Conservation (phyloP, 2,113 vertebrate genomes). For the Callipepla californica region DNA sequence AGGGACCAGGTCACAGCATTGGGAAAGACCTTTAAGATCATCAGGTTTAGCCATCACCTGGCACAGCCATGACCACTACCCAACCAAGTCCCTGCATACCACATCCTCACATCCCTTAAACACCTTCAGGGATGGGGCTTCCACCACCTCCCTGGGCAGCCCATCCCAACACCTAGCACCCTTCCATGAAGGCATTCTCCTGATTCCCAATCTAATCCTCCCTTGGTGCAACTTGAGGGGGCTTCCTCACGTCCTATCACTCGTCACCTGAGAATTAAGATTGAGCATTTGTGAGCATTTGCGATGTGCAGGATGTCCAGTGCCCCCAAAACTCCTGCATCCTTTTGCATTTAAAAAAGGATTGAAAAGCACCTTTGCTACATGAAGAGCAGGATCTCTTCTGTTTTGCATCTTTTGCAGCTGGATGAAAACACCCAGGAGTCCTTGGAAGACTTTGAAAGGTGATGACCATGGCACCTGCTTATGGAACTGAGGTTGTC, state of each 20-base stretch:
- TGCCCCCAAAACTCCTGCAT: not conserved
- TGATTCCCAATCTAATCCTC: too few species aligned
- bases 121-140: too few species aligned
- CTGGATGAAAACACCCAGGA: not conserved
- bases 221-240: too few species aligned
- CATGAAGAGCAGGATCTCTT: too few species aligned
- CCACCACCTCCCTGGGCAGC: too few species aligned
- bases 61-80: not conserved
- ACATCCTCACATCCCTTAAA: too few species aligned
- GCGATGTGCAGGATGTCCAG: fast-evolving
- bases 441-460: not conserved
- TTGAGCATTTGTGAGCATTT: not conserved
- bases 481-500: not conserved
- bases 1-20: not conserved
- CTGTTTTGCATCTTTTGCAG: not conserved
- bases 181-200: too few species aligned
- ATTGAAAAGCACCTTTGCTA: too few species aligned
- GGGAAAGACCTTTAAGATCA: not conserved
- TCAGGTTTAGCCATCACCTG: not conserved
- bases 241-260: not conserved
- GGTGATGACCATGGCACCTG: not conserved
- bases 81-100: too few species aligned
- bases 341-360: not conserved
- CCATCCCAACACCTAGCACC: not conserved
- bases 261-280: not conserved